Conservation (phyloP, 2,113 vertebrate genomes). For the Etheostoma spectabile region DNA sequence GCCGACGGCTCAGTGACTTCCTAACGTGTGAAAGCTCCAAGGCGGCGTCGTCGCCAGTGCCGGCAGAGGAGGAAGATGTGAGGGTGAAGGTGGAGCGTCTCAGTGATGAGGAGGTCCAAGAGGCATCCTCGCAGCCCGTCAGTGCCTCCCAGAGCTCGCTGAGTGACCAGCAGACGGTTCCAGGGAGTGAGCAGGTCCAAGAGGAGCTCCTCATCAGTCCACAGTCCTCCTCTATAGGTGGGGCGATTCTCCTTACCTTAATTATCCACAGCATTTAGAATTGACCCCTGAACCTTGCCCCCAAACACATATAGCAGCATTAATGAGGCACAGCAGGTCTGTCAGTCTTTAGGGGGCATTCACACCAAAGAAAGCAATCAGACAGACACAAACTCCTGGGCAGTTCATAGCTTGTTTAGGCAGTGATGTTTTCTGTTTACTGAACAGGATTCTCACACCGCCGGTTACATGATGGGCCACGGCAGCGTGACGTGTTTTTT, state of each 20-base stretch:
- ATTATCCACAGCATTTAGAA: background rate
- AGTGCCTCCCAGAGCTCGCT: slow-evolving; percentile 97
- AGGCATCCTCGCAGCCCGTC: slow-evolving; percentile 93
- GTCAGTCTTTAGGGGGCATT: background rate
- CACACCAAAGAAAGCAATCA: too few species aligned
- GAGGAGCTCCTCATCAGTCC: slow-evolving; percentile 99
- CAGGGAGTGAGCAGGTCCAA: slow-evolving; percentile 96
- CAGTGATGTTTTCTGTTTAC: too few species aligned
- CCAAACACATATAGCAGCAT: background rate
- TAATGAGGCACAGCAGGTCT: background rate
- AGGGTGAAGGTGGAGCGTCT: slow-evolving; percentile 96
- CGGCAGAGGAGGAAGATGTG: slow-evolving; percentile 93
- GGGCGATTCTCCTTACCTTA: background rate
- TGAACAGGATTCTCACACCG: too few species aligned
- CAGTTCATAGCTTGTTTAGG: too few species aligned
- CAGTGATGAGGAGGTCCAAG: slow-evolving; percentile 96
- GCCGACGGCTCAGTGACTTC: slow-evolving; percentile 90
- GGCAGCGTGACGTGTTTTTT: too few species aligned
- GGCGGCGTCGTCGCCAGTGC: slow-evolving; percentile 83
- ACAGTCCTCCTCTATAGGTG: slow-evolving; percentile 99
- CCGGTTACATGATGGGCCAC: too few species aligned
- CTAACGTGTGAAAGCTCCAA: slow-evolving; percentile 96
- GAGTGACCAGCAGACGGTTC: slow-evolving; percentile 98
- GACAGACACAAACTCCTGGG: too few species aligned
- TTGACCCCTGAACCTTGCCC: background rate